Percentiles rank a stretch among this genome's conserved stretches.
phyloP scores from a whole-genome alignment of 1,140 invertebrate species.

The Episyrphus balteatus region DNA sequence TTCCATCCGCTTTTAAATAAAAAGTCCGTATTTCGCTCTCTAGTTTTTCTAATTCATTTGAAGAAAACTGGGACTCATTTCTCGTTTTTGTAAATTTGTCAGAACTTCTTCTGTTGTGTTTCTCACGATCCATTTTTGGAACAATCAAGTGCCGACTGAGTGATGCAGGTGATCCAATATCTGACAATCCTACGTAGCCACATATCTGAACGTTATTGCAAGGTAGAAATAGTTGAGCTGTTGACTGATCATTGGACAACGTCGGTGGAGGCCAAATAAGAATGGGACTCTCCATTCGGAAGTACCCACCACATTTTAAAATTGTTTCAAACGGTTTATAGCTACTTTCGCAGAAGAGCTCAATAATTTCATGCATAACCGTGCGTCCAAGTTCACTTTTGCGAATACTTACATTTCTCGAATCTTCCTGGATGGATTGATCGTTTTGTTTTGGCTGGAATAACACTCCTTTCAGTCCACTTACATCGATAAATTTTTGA shows the following conservation, averaged over 20 bases:
- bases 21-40: constrained; percentile 39
- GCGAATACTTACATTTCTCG: constrained; percentile 22
- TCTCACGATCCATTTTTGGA: constrained; percentile 45
- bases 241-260: constrained; percentile 15
- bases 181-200: constrained; percentile 71
- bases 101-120: constrained; percentile 17
- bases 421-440: constrained; percentile 7
- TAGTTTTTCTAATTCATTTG: constrained; percentile 44
- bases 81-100: constrained; percentile 9
- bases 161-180: constrained; percentile 87
- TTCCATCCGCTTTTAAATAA: constrained; percentile 47
- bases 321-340: constrained; percentile 65
- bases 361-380: constrained; percentile 52
- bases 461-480: constrained; percentile 17
- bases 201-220: constrained; percentile 62
- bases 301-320: constrained; percentile 60
- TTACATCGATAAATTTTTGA: constrained; percentile 26
- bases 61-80: constrained; percentile 14
- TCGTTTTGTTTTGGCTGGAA: constrained; percentile 10
- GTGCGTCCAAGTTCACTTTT: constrained; percentile 34
- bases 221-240: constrained; percentile 3
- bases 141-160: constrained; percentile 83
- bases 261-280: constrained; percentile 64
- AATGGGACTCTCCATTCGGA: constrained; percentile 53
- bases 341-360: constrained; percentile 62